phyloP scores from a whole-genome alignment of 2,113 vertebrate species.

The Zootoca vivipara region DNA sequence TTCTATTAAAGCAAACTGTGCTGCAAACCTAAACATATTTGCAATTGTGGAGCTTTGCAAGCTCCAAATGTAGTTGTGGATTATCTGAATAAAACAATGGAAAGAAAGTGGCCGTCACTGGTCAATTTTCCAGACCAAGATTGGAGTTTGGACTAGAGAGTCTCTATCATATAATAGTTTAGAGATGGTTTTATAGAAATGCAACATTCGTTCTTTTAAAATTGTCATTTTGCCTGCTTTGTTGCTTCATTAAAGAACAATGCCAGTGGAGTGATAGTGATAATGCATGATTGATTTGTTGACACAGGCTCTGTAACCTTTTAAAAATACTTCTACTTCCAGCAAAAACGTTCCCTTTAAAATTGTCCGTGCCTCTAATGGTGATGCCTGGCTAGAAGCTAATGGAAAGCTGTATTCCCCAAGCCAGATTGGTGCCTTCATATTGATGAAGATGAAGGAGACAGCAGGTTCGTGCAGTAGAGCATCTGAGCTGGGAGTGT shows the following conservation, averaged over 20 bases:
- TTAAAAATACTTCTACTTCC: conserved; percentile 47
- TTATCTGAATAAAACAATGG: accelerated
- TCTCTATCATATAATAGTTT: neutral
- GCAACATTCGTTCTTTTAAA: neutral
- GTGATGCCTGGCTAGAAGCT: conserved; percentile 97
- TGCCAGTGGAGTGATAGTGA: neutral
- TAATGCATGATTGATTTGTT: neutral
- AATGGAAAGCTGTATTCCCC: conserved; percentile 97
- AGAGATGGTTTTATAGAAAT: neutral
- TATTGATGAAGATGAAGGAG: conserved; percentile 99
- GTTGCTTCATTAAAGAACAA: neutral
- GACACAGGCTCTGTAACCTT: neutral
- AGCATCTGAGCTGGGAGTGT: neutral
- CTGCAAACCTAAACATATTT: neutral
- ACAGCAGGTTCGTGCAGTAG: conserved; percentile 85
- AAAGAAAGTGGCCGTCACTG: too few relatives aligned
- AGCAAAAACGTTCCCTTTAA: conserved; percentile 97
- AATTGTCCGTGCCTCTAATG: conserved; percentile 95
- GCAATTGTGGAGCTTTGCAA: too few relatives aligned
- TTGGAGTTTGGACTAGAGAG: too few relatives aligned
- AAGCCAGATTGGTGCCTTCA: conserved; percentile 95
- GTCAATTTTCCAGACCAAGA: too few relatives aligned
- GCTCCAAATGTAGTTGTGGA: neutral
- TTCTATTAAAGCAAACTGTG: neutral
- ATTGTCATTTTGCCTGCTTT: neutral